Evolutionary conservation across 2,797 vertebrate species (phyloP).

Genomic region (Lepidocolaptes lacrymiger): DNA sequence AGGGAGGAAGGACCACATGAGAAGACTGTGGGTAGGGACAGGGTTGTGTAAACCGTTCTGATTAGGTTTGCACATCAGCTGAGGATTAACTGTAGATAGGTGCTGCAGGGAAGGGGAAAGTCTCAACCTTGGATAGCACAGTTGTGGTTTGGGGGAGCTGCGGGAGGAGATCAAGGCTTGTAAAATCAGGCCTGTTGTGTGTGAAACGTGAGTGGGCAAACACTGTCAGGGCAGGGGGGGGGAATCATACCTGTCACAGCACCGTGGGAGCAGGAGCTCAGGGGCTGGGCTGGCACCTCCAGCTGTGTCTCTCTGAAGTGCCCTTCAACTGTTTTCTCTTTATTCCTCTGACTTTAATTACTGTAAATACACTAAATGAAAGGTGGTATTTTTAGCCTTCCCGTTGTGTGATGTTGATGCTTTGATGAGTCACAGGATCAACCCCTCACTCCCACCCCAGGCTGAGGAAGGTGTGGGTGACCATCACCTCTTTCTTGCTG

Average conservation of each 20-base stretch:
- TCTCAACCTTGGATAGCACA: background rate
- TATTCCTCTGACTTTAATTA: background rate
- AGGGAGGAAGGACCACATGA: background rate
- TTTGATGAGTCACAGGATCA: background rate
- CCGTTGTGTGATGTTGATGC: background rate
- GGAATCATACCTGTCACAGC: background rate
- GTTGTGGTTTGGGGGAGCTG: background rate
- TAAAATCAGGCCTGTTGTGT: background rate
- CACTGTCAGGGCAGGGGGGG: background rate
- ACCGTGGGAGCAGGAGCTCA: rapidly evolving
- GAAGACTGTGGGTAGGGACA: background rate
- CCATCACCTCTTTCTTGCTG: background rate
- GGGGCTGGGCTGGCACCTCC: background rate
- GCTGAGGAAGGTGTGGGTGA: background rate
- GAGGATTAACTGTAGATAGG: background rate
- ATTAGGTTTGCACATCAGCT: background rate
- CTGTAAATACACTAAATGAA: background rate
- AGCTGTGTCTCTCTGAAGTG: background rate
- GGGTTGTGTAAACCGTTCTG: background rate
- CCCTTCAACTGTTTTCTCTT: background rate
- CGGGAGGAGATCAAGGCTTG: background rate
- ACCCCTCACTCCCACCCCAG: background rate
- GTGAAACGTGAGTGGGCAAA: background rate
- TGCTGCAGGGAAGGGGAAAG: background rate
- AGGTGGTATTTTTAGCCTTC: background rate